Percentiles rank a stretch among this genome's conserved stretches.
These are phyloP conservation scores for Cotesia vestalis DNA, from an alignment of 1,140 invertebrate genomes.

Conservation along the genomic window DNA sequence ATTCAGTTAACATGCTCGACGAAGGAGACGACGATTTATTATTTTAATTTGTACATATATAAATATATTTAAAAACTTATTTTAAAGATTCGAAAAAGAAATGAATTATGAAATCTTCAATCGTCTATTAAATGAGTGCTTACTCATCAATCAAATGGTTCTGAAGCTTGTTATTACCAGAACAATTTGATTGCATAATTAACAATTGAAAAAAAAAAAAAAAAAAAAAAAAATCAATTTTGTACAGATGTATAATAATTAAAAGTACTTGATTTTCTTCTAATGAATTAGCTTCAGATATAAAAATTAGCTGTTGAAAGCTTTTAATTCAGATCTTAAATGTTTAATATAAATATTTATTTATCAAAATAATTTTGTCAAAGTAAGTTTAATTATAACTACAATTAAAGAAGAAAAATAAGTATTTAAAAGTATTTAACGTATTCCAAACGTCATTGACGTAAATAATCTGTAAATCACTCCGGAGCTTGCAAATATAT, in stretches of 20 bases:
- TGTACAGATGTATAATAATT: constrained; percentile 36
- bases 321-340: too few relatives aligned
- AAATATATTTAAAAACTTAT: constrained; percentile 29
- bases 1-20: constrained; percentile 81
- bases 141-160: constrained; percentile 18
- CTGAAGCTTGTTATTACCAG: constrained; percentile 21
- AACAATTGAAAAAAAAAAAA: constrained; percentile 4
- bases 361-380: too few relatives aligned
- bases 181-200: constrained; percentile 33
- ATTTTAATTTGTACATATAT: constrained; percentile 72
- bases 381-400: too few relatives aligned
- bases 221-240: constrained; percentile 17
- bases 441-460: constrained; percentile 5
- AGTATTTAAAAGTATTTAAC: constrained; percentile 21
- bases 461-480: constrained; percentile 18
- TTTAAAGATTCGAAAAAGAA: constrained; percentile 24
- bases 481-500: constrained; percentile 32
- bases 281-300: background rate
- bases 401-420: background rate
- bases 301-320: background rate
- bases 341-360: too few relatives aligned
- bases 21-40: constrained; percentile 94
- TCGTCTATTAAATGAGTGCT: too few relatives aligned
- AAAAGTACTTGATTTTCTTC: background rate
- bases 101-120: constrained; percentile 25